Percentiles rank a stretch among this genome's conserved stretches.
Conservation (phyloP, 1,140 invertebrate species). For the Zaprionus lachaisei region DNA sequence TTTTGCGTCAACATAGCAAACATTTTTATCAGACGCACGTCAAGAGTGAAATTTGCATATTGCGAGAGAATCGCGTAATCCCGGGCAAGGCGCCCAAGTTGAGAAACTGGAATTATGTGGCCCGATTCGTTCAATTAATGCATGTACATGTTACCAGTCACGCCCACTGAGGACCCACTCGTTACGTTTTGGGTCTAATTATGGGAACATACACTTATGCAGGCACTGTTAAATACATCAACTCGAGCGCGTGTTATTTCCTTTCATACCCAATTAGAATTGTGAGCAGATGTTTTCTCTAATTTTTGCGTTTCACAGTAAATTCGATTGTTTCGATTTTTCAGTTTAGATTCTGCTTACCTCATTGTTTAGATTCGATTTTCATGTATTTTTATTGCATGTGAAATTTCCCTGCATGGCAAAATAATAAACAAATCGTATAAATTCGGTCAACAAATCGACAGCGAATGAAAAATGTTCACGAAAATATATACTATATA, state of each 20-base stretch:
- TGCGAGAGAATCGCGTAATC: constrained; percentile 11
- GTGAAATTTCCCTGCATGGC: background rate
- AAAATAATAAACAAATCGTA: constrained; percentile 45
- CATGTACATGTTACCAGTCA: constrained; percentile 42
- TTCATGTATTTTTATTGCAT: constrained; percentile 1
- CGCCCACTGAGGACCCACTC: constrained; percentile 10
- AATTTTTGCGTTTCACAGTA: constrained; percentile 7
- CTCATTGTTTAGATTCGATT: constrained; percentile 18
- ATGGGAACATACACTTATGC: constrained; percentile 12
- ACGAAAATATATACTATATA: background rate
- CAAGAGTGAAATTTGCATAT: constrained; percentile 38
- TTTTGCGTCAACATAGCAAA: background rate
- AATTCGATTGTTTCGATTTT: constrained; percentile 11
- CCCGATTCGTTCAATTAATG: constrained; percentile 65
- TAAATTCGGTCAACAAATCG: constrained; percentile 29
- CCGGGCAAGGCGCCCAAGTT: background rate
- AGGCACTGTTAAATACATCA: constrained; percentile 16
- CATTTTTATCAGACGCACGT: background rate
- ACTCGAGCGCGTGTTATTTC: constrained; percentile 7
- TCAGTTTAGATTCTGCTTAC: background rate
- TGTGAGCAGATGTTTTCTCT: background rate
- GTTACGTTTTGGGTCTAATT: constrained; percentile 1
- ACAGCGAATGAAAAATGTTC: background rate
- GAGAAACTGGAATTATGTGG: constrained; percentile 22
- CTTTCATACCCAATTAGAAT: background rate